These are phyloP conservation scores for Pelobates cultripes DNA, from an alignment of 2,797 vertebrate species.

Conservation along the genomic window DNA sequence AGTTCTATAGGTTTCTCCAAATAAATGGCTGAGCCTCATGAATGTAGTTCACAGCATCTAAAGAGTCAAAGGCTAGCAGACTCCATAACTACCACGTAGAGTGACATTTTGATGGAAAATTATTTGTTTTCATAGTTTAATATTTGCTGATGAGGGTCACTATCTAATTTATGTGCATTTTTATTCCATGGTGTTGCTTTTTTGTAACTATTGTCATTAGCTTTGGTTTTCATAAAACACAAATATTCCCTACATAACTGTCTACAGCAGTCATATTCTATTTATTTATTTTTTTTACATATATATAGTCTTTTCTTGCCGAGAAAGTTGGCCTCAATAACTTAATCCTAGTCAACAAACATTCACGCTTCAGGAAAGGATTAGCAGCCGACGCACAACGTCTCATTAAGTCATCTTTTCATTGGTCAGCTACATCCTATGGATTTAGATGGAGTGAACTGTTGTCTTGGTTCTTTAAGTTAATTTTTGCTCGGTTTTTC, in stretches of 20 bases:
- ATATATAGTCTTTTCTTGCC: no score
- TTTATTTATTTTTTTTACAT: no score
- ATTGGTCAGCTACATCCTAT: constrained; percentile 24
- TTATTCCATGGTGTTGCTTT: not conserved
- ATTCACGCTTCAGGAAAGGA: constrained; percentile 23
- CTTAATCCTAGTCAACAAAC: constrained; percentile 20
- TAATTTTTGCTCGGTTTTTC: constrained; percentile 1
- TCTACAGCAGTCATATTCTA: no score
- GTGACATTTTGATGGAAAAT: not conserved
- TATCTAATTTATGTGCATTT: not conserved
- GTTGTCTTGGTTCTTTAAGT: constrained; percentile 14
- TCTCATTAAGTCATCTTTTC: constrained; percentile 10
- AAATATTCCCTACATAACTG: no score
- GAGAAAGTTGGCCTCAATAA: constrained; percentile 9
- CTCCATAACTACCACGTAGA: not conserved
- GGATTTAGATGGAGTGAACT: constrained; percentile 14
- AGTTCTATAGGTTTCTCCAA: no score
- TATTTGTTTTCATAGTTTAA: not conserved
- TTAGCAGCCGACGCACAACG: not conserved
- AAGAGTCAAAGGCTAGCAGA: no score
- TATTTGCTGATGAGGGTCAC: not conserved
- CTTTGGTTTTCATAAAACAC: not conserved
- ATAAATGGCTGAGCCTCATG: no score
- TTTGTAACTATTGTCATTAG: not conserved
- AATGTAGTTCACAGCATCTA: no score